Evolutionary conservation across 35 echinoderm and acorn worm genomes (phyloP).

Genomic region (Lytechinus pictus): DNA sequence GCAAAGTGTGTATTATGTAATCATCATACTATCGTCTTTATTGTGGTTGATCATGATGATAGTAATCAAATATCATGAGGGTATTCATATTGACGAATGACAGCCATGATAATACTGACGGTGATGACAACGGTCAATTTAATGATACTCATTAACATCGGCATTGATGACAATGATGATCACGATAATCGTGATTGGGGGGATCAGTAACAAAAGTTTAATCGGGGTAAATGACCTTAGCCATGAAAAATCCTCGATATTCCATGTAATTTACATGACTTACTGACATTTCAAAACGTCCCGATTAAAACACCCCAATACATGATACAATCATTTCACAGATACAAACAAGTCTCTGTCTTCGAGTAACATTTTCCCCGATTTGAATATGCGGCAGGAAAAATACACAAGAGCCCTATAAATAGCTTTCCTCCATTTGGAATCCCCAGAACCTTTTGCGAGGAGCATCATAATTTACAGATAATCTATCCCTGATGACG

Average conservation of each 20-base stretch:
- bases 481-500: conserved; percentile 10
- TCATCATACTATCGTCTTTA: no score
- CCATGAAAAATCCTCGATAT: background rate
- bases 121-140: no score
- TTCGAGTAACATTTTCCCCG: background rate
- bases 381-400: background rate
- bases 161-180: no score
- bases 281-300: background rate
- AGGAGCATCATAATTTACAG: conserved; percentile 18
- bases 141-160: no score
- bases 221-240: background rate
- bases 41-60: no score
- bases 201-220: no score
- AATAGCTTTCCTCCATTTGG: background rate
- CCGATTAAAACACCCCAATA: background rate
- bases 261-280: background rate
- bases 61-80: no score
- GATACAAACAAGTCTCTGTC: background rate
- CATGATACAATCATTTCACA: background rate
- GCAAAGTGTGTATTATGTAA: no score
- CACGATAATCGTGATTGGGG: no score
- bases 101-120: no score
- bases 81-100: no score
- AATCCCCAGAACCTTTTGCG: background rate
- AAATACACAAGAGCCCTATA: background rate